A percentile compares a stretch with the other conserved stretches of the same genome.
Evolutionary conservation across 2,113 vertebrate species (phyloP).

Genomic region (Sterna hirundo): DNA sequence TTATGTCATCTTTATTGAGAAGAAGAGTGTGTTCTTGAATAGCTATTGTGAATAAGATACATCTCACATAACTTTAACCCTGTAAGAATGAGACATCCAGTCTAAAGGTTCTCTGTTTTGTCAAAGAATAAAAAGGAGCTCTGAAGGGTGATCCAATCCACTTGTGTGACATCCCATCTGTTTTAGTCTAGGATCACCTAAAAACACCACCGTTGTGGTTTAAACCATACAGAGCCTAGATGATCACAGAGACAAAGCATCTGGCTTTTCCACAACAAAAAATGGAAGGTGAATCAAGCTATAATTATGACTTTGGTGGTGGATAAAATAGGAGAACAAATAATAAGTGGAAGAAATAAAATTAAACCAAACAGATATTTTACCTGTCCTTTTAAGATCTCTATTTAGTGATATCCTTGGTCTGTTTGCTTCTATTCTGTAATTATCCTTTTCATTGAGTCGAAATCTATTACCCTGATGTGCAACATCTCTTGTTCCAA

Average conservation of each 20-base stretch:
- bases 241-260: neutral
- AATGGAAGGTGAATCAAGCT: neutral
- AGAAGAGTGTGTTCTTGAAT: neutral
- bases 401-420: neutral
- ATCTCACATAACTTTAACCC: neutral
- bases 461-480: conserved; percentile 13
- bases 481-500: neutral
- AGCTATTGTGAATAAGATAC: neutral
- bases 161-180: neutral
- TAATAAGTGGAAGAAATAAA: neutral
- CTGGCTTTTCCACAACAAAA: neutral
- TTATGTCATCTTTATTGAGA: neutral
- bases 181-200: neutral
- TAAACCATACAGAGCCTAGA: neutral
- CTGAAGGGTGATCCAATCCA: neutral
- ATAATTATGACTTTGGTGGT: neutral
- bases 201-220: neutral
- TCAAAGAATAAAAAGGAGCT: neutral
- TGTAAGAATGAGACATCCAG: neutral
- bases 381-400: neutral
- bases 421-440: conserved; percentile 14
- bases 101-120: neutral
- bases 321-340: neutral
- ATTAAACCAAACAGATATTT: conserved; percentile 6
- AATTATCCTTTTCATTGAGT: conserved; percentile 34